Evolutionary conservation across 2,113 vertebrate species (phyloP).

Genomic region (Sprattus sprattus): DNA sequence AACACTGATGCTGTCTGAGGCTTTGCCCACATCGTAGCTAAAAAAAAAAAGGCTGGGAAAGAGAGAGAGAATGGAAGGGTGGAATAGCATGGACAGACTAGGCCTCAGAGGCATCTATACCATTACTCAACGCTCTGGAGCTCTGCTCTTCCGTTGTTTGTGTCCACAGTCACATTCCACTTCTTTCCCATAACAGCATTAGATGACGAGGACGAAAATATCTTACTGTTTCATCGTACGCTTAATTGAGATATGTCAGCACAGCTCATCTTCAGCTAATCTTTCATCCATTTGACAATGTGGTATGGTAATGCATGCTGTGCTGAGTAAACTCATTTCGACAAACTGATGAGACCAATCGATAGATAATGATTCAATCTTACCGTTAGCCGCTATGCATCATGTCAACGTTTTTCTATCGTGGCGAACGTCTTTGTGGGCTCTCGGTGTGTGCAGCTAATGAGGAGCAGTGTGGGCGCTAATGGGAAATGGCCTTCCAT

Average conservation of each 20-base stretch:
- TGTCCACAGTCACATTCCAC: not conserved
- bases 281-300: slow-evolving; percentile 13
- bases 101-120: not conserved
- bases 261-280: not conserved
- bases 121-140: not conserved
- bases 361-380: not conserved
- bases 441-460: not conserved
- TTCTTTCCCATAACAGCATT: slow-evolving; percentile 16
- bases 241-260: not conserved
- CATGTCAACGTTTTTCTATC: not conserved
- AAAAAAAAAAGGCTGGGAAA: not conserved
- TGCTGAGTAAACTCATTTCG: slow-evolving; percentile 14
- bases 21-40: not conserved
- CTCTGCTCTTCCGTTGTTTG: not conserved
- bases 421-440: not conserved
- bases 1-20: not conserved
- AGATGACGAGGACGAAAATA: not conserved
- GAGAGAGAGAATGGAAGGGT: not conserved
- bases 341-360: not conserved
- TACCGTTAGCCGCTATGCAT: not conserved
- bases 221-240: not conserved
- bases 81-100: not conserved
- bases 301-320: slow-evolving; percentile 10
- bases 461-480: not conserved
- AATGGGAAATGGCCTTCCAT: not conserved